Evolutionary conservation across 2,797 vertebrate species (phyloP).

Genomic region (Cirrhinus mrigala): DNA sequence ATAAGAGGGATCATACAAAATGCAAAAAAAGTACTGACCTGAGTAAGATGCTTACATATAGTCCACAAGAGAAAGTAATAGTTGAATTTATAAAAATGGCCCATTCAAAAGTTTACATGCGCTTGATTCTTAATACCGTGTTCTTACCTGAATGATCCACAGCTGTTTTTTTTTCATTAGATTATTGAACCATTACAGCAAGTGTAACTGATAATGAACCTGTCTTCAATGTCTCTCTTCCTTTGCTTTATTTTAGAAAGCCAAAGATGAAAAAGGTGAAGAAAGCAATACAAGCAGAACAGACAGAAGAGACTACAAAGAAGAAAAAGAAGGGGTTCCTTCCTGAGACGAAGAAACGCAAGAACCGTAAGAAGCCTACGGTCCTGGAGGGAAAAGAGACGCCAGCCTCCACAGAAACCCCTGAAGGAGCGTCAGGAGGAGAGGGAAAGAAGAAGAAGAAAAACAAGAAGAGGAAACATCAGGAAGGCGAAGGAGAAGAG

Average conservation of each 20-base stretch:
- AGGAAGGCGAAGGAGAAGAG: slow-evolving; percentile 28
- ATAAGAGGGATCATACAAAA: no score
- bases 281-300: slow-evolving; percentile 55
- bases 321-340: slow-evolving; percentile 88
- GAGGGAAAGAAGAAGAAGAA: slow-evolving; percentile 66
- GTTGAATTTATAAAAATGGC: no score
- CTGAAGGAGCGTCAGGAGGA: slow-evolving; percentile 44
- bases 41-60: no score
- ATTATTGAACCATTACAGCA: not conserved
- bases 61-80: no score
- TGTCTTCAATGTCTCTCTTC: not conserved
- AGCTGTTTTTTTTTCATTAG: no score
- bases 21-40: no score
- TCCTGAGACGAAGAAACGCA: slow-evolving; percentile 90
- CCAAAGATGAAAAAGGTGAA: slow-evolving; percentile 84
- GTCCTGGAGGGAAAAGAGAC: slow-evolving; percentile 60
- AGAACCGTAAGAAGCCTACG: slow-evolving; percentile 77
- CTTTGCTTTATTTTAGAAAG: slow-evolving; percentile 74
- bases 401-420: not conserved
- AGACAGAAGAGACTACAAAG: slow-evolving; percentile 39
- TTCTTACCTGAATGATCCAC: no score
- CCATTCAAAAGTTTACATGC: no score
- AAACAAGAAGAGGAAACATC: slow-evolving; percentile 71
- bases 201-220: not conserved
- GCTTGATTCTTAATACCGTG: no score